These are phyloP conservation scores for Encarsia formosa DNA, from an alignment of 2,888 invertebrate genomes.

Conservation along the genomic window DNA sequence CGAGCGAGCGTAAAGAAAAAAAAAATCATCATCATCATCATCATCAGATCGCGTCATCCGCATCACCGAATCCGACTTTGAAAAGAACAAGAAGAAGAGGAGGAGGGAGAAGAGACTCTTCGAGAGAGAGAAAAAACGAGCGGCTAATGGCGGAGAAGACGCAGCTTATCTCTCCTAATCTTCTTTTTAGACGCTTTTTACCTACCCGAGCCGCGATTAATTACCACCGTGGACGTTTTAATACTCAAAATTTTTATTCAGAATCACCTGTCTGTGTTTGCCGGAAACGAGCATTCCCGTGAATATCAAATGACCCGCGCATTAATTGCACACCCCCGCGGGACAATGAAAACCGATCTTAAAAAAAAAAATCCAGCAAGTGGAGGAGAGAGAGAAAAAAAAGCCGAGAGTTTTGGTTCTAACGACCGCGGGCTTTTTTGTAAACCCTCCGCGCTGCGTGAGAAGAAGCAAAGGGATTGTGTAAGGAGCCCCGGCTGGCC, in stretches of 20 bases:
- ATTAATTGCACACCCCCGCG: neutral
- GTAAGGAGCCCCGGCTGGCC: too few species aligned
- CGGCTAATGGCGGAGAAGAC: slow-evolving; percentile 11
- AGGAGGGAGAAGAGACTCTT: neutral
- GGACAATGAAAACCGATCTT: slow-evolving; percentile 17
- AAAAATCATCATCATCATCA: too few species aligned
- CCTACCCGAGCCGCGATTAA: neutral
- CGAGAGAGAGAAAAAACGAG: neutral
- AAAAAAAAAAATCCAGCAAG: slow-evolving; percentile 12
- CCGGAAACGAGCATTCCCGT: slow-evolving; percentile 5
- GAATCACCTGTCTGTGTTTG: neutral
- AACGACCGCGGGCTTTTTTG: slow-evolving; percentile 20
- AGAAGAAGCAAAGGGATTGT: neutral
- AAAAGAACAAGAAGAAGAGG: neutral
- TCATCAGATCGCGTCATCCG: neutral
- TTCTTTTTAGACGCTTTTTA: neutral
- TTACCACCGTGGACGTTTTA: too few species aligned
- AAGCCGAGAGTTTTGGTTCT: slow-evolving; percentile 4
- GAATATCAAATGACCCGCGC: slow-evolving; percentile 20
- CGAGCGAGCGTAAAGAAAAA: too few species aligned
- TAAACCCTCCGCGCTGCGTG: slow-evolving; percentile 5
- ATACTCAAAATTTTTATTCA: neutral
- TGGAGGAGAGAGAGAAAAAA: neutral
- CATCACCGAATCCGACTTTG: neutral
- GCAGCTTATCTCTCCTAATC: slow-evolving; percentile 18